Evolutionary conservation across 2,888 invertebrate genomes (phyloP).

Genomic region (Andrena chrysosceles): DNA sequence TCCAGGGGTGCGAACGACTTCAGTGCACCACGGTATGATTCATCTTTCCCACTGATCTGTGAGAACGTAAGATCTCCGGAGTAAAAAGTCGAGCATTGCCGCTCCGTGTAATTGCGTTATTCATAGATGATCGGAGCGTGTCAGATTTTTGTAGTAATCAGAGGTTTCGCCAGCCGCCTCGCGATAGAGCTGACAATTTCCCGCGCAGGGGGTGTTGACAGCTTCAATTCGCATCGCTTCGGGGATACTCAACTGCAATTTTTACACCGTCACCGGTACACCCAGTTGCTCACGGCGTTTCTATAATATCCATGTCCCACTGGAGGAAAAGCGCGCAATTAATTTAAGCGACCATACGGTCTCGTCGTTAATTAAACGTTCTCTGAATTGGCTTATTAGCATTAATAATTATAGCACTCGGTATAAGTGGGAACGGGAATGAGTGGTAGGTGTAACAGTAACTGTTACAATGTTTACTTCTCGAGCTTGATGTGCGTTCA

Average conservation of each 20-base stretch:
- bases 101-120: not conserved
- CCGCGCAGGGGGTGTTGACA: not conserved
- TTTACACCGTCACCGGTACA: not conserved
- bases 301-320: not conserved
- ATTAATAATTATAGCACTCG: not conserved
- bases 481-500: too few species aligned
- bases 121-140: not conserved
- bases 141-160: not conserved
- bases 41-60: constrained; percentile 7
- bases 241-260: not conserved
- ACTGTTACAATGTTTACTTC: too few species aligned
- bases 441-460: not conserved
- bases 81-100: not conserved
- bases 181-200: not conserved
- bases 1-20: constrained; percentile 10
- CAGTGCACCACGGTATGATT: constrained; percentile 25
- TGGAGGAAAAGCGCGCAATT: not conserved
- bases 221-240: constrained; percentile 3
- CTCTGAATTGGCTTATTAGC: not conserved
- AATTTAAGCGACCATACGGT: not conserved
- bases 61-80: constrained; percentile 6
- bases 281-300: not conserved
- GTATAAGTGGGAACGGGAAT: not conserved
- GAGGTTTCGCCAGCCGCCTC: not conserved
- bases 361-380: not conserved